A percentile compares a stretch with the other conserved stretches of the same genome.
These are phyloP conservation scores for Nemapogon koenigi DNA, from an alignment of 2,888 invertebrate genomes.

Conservation along the genomic window DNA sequence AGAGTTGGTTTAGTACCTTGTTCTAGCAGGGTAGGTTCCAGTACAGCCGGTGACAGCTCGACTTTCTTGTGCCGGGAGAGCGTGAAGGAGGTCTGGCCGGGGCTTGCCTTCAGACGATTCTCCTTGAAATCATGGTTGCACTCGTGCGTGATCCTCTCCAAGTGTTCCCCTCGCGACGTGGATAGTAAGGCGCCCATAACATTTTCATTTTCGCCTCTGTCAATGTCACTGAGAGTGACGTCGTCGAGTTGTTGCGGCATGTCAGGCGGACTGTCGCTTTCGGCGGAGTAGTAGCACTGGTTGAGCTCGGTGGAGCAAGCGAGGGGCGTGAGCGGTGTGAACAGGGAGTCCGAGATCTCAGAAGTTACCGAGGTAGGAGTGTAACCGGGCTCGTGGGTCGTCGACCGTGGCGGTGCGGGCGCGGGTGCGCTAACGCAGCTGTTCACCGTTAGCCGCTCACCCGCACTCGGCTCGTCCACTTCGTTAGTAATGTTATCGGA, in stretches of 20 bases:
- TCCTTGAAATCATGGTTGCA: conserved; percentile 51
- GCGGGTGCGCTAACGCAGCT: conserved; percentile 50
- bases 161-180: conserved; percentile 30
- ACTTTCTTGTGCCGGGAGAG: conserved; percentile 68
- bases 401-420: conserved; percentile 27
- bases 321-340: conserved; percentile 72
- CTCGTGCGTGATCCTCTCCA: conserved; percentile 36
- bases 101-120: conserved; percentile 46
- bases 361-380: conserved; percentile 67
- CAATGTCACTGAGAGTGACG: conserved; percentile 41
- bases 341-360: conserved; percentile 75
- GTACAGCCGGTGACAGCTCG: conserved; percentile 59
- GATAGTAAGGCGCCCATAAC: conserved; percentile 51
- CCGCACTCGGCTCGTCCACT: conserved; percentile 23
- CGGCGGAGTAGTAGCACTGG: conserved; percentile 69
- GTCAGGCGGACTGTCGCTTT: conserved; percentile 58
- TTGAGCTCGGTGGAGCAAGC: conserved; percentile 66
- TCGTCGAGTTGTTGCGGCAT: conserved; percentile 23
- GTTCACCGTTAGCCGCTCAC: conserved; percentile 53
- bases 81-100: conserved; percentile 62
- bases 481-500: conserved; percentile 34
- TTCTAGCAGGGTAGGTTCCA: conserved; percentile 40
- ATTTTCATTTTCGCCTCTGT: conserved; percentile 46
- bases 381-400: conserved; percentile 22
- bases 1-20: too few species aligned